Percentiles rank a stretch among this genome's conserved stretches.
Evolutionary conservation across 2,797 vertebrate genomes (phyloP).

Genomic region (Acanthis flammea): DNA sequence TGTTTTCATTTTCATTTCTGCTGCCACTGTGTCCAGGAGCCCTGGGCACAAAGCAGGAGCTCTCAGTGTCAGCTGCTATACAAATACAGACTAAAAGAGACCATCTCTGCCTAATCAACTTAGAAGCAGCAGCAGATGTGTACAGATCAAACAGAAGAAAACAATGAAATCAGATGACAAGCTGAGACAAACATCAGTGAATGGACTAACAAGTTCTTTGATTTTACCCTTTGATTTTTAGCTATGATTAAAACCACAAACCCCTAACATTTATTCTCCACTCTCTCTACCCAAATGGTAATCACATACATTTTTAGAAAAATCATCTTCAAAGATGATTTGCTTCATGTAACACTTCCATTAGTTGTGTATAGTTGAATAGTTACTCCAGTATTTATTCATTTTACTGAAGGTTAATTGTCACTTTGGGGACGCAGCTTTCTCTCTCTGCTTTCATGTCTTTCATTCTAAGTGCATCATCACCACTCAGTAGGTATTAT

Average conservation of each 20-base stretch:
- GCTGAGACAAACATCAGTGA: neutral
- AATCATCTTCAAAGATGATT: neutral
- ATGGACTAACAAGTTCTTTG: neutral
- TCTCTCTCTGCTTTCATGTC: neutral
- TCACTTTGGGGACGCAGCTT: neutral
- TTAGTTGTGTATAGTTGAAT: neutral
- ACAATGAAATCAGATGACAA: slow-evolving; percentile 16
- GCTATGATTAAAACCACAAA: neutral
- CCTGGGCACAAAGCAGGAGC: neutral
- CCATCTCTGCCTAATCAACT: neutral
- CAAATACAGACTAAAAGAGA: slow-evolving; percentile 9
- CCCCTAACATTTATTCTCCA: neutral
- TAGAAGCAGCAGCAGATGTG: neutral
- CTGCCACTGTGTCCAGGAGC: neutral
- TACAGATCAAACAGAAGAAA: slow-evolving; percentile 27
- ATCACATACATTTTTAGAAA: neutral
- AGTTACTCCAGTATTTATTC: neutral
- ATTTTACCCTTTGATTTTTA: slow-evolving; percentile 4
- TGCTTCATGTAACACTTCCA: neutral
- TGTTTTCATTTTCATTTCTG: neutral
- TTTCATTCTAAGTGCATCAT: neutral
- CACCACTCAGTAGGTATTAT: neutral
- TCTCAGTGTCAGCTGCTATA: neutral
- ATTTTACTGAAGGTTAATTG: slow-evolving; percentile 1
- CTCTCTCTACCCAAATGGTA: neutral